A percentile compares a stretch with the other conserved stretches of the same genome.
Conservation (phyloP, 2,113 vertebrate genomes). For the Hipposideros armiger region DNA sequence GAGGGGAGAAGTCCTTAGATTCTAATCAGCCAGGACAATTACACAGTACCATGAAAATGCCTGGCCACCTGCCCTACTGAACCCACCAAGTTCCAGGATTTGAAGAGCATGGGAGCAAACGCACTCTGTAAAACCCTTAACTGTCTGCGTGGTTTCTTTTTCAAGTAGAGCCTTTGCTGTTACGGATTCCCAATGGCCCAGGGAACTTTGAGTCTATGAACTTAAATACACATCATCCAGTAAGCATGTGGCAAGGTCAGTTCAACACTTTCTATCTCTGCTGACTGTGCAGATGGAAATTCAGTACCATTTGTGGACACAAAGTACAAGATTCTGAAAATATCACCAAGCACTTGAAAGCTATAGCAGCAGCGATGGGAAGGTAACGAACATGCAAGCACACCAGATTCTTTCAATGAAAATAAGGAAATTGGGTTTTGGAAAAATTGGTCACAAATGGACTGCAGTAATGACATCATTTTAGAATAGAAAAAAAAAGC, state of each 20-base stretch:
- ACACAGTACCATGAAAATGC: not conserved
- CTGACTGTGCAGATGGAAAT: conserved; percentile 65
- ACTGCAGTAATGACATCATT: conserved; percentile 25
- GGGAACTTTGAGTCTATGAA: conserved; percentile 39
- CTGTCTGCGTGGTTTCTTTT: not conserved
- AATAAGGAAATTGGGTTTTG: conserved; percentile 29
- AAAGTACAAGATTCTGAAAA: conserved; percentile 55
- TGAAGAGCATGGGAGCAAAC: not conserved
- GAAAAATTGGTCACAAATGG: conserved; percentile 44
- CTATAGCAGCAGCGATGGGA: conserved; percentile 24
- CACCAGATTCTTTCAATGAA: conserved; percentile 19
- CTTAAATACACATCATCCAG: conserved; percentile 37
- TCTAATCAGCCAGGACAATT: not conserved
- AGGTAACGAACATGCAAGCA: conserved; percentile 40
- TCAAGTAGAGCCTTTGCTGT: not conserved
- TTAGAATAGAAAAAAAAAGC: not conserved
- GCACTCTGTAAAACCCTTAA: not conserved
- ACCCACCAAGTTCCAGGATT: not conserved
- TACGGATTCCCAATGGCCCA: conserved; percentile 19
- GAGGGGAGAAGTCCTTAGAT: not conserved
- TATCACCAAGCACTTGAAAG: conserved; percentile 34
- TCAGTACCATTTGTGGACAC: conserved; percentile 76
- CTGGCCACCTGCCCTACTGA: not conserved
- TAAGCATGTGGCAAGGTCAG: conserved; percentile 68
- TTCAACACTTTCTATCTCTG: conserved; percentile 63